Percentiles rank a stretch among this genome's conserved stretches.
These are phyloP conservation scores for Oncorhynchus nerka DNA, from an alignment of 2,113 vertebrate species.

Conservation along the genomic window DNA sequence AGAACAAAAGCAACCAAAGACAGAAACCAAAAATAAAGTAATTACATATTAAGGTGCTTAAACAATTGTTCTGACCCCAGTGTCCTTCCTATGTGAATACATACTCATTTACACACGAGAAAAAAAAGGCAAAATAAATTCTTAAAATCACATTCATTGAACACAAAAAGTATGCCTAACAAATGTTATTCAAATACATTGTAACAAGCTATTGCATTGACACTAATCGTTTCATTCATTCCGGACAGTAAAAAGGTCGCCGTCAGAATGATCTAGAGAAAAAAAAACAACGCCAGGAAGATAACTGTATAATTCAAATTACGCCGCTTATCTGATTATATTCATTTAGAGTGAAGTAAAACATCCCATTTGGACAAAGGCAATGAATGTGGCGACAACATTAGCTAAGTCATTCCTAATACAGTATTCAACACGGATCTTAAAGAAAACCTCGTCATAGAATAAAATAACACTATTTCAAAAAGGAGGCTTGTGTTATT, in stretches of 20 bases:
- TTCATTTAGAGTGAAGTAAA: too few relatives aligned
- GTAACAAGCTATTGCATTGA: conserved; percentile 25
- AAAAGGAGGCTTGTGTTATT: neutral
- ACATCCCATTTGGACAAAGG: too few relatives aligned
- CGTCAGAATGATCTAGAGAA: too few relatives aligned
- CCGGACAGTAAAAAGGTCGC: conserved; percentile 19
- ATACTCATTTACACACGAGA: conserved; percentile 23
- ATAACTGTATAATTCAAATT: too few relatives aligned
- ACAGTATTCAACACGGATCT: conserved; percentile 6
- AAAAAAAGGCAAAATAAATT: conserved; percentile 24
- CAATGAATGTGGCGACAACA: neutral
- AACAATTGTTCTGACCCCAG: conserved; percentile 50
- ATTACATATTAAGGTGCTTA: conserved; percentile 81
- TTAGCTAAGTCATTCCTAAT: neutral
- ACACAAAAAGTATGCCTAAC: conserved; percentile 15
- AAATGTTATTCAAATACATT: conserved; percentile 20
- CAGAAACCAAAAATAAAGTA: conserved; percentile 55
- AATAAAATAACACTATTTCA: conserved; percentile 30
- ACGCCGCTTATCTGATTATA: too few relatives aligned
- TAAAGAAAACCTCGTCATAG: neutral
- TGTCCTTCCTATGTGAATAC: conserved; percentile 51
- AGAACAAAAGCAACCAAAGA: conserved; percentile 59
- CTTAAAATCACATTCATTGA: conserved; percentile 34
- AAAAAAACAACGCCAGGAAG: too few relatives aligned
- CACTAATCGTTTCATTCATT: conserved; percentile 15